Evolutionary conservation across 2,888 invertebrate species (phyloP).

Genomic region (Esperia sulphurella): DNA sequence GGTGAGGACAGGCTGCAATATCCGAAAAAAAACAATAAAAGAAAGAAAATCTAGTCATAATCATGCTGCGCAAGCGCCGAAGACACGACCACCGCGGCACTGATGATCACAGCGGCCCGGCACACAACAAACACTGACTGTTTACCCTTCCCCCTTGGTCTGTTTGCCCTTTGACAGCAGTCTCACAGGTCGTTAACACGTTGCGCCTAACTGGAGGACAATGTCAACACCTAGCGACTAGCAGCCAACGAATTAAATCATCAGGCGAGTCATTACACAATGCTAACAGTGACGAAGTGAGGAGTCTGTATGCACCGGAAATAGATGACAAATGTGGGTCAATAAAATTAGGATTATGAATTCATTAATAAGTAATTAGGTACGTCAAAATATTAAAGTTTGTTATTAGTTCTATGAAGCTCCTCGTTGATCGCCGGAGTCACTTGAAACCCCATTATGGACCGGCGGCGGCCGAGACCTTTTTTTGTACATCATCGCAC

Average conservation of each 20-base stretch:
- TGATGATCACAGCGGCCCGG: constrained; percentile 54
- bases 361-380: too few species aligned
- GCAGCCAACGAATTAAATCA: constrained; percentile 46
- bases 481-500: too few species aligned
- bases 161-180: constrained; percentile 77
- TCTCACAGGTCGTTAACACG: constrained; percentile 76
- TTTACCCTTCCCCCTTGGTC: constrained; percentile 45
- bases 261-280: constrained; percentile 40
- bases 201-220: constrained; percentile 61
- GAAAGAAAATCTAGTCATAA: not conserved
- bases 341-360: too few species aligned
- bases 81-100: constrained; percentile 50
- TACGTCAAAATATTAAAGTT: too few species aligned
- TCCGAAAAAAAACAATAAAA: too few species aligned
- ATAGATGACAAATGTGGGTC: constrained; percentile 18
- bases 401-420: too few species aligned
- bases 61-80: constrained; percentile 5
- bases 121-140: constrained; percentile 50
- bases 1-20: too few species aligned
- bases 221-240: constrained; percentile 13
- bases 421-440: too few species aligned
- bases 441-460: too few species aligned
- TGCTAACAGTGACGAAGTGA: constrained; percentile 25
- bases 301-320: constrained; percentile 33
- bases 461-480: too few species aligned